Evolutionary conservation across 2,113 vertebrate genomes (phyloP).

Genomic region (Elaphurus davidianus): DNA sequence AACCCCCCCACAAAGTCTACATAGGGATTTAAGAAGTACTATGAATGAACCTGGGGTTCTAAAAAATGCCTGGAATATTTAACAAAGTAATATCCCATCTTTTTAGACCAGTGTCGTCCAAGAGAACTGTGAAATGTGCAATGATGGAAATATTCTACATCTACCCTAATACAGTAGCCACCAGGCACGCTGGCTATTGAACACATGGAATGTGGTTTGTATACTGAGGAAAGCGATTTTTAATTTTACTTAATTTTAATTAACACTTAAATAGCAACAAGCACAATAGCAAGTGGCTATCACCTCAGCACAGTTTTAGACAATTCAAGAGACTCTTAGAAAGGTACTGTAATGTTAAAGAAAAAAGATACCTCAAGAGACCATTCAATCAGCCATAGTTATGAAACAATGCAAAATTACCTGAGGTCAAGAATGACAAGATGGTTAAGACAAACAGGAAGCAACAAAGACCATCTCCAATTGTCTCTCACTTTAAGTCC

Average conservation of each 20-base stretch:
- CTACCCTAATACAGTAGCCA: background rate
- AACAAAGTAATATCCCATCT: background rate
- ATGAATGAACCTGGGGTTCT: background rate
- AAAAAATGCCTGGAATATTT: background rate
- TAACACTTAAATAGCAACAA: background rate
- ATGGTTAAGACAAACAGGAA: constrained; percentile 24
- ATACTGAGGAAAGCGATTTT: background rate
- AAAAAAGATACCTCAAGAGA: constrained; percentile 21
- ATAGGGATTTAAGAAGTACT: background rate
- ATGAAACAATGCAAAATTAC: constrained; percentile 48
- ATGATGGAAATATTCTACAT: background rate
- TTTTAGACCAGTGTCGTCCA: background rate
- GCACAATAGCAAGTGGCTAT: background rate
- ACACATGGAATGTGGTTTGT: background rate
- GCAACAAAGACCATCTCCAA: constrained; percentile 20
- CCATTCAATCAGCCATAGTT: constrained; percentile 12
- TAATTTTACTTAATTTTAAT: constrained; percentile 7
- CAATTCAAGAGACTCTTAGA: constrained; percentile 24
- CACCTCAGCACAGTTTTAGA: background rate
- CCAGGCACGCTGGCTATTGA: background rate
- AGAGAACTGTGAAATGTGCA: background rate
- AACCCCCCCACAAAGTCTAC: background rate
- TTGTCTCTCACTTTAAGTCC: constrained; percentile 31
- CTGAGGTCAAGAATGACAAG: background rate
- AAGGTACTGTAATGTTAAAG: constrained; percentile 5